A percentile compares a stretch with the other conserved stretches of the same genome.
phyloP scores from a whole-genome alignment of 2,888 invertebrate genomes.

The Lasioglossum lativentre region DNA sequence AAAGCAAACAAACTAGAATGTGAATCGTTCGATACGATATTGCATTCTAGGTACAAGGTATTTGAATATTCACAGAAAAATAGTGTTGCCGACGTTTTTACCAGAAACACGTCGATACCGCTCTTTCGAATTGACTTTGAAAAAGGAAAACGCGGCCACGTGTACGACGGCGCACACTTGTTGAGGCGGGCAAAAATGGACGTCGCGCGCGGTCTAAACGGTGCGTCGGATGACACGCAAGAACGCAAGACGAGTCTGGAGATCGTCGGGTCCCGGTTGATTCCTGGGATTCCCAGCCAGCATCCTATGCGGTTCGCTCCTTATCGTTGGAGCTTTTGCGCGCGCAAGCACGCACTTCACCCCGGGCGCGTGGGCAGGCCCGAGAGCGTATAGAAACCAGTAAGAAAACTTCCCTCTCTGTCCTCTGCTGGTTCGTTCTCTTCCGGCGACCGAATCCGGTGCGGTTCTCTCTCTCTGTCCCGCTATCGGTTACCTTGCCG shows the following conservation, averaged over 20 bases:
- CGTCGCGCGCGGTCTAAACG: neutral
- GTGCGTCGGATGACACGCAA: neutral
- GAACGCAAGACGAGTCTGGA: neutral
- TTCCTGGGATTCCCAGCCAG: constrained; percentile 16
- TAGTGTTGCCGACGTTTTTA: neutral
- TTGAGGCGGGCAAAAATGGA: constrained; percentile 37
- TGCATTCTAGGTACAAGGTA: too few species aligned
- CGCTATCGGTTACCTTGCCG: constrained; percentile 61
- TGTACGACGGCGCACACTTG: constrained; percentile 30
- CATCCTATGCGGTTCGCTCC: constrained; percentile 21
- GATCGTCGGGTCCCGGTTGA: constrained; percentile 7
- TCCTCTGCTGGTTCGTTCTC: constrained; percentile 26
- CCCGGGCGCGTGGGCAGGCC: constrained; percentile 71
- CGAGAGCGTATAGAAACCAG: constrained; percentile 60
- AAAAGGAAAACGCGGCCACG: constrained; percentile 15
- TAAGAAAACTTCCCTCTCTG: constrained; percentile 58
- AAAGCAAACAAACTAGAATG: neutral
- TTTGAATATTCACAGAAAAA: neutral
- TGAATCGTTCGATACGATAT: too few species aligned
- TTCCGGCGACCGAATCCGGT: constrained; percentile 38
- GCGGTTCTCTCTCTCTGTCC: constrained; percentile 40
- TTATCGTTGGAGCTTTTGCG: constrained; percentile 61
- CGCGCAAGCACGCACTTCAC: constrained; percentile 61
- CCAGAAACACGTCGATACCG: neutral
- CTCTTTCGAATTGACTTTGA: neutral